A percentile compares a stretch with the other conserved stretches of the same genome.
These are phyloP conservation scores for Epinephelus lanceolatus DNA, from an alignment of 2,113 vertebrate species.

Conservation along the genomic window DNA sequence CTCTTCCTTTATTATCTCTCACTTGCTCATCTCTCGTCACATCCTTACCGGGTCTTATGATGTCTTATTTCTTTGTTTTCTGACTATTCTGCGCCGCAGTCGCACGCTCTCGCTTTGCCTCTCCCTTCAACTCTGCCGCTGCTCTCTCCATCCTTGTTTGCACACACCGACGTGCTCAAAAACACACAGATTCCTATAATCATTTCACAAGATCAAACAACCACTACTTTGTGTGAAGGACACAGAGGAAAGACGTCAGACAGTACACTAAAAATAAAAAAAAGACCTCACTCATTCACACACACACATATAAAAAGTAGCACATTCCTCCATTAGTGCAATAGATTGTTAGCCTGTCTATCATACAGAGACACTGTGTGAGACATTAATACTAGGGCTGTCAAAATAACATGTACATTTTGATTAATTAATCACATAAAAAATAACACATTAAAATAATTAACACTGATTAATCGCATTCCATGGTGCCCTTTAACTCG, in stretches of 20 bases:
- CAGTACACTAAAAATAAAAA: neutral
- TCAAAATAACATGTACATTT: too few species aligned
- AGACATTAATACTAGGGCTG: too few species aligned
- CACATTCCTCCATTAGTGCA: neutral
- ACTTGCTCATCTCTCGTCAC: conserved; percentile 20
- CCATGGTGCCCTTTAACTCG: too few species aligned
- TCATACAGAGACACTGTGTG: too few species aligned
- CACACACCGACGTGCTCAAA: conserved; percentile 14
- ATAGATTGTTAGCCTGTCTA: neutral
- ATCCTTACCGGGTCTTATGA: conserved; percentile 24
- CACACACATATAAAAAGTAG: neutral
- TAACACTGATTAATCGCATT: too few species aligned
- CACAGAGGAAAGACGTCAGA: conserved; percentile 17
- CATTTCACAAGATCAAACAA: conserved; percentile 58
- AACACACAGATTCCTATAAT: conserved; percentile 60
- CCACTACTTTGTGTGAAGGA: conserved; percentile 61
- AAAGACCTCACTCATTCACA: neutral
- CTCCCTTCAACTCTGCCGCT: conserved; percentile 13
- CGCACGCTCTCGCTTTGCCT: conserved; percentile 1
- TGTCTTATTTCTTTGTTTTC: conserved; percentile 46
- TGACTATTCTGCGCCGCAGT: conserved; percentile 5
- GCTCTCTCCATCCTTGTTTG: conserved; percentile 50
- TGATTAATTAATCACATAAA: too few species aligned
- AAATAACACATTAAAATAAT: too few species aligned
- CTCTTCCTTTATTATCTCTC: conserved; percentile 26